Percentiles rank a stretch among this genome's conserved stretches.
Conservation (phyloP, 2,888 invertebrate species). For the Diaphora mendica region DNA sequence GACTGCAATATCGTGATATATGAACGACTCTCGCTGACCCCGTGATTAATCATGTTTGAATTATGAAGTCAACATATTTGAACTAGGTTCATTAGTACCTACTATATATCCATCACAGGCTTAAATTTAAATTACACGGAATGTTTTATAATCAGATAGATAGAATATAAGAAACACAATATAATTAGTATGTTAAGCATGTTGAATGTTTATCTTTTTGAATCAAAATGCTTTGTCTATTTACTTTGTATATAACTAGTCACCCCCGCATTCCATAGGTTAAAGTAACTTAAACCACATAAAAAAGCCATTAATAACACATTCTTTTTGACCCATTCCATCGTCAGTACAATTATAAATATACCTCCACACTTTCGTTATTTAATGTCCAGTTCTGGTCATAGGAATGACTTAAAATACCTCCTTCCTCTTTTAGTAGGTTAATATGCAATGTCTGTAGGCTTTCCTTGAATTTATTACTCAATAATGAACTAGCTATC, state of each 20-base stretch:
- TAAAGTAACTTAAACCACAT: background rate
- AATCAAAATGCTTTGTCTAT: background rate
- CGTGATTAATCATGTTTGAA: conserved; percentile 21
- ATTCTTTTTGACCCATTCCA: background rate
- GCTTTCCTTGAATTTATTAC: background rate
- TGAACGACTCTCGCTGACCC: conserved; percentile 12
- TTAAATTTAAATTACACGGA: background rate
- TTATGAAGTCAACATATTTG: conserved; percentile 26
- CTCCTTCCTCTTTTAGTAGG: background rate
- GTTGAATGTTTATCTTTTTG: background rate
- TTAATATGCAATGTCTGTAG: background rate
- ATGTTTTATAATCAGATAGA: conserved; percentile 1
- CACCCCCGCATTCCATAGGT: background rate
- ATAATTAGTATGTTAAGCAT: background rate
- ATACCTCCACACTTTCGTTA: background rate
- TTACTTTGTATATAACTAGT: background rate
- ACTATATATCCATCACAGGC: conserved; percentile 5
- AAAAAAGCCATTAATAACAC: background rate
- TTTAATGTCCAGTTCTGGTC: background rate
- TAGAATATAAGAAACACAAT: background rate
- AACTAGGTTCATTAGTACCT: conserved; percentile 18
- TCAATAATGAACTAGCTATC: conserved; percentile 3
- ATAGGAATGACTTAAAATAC: background rate
- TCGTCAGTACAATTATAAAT: background rate
- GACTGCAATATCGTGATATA: conserved; percentile 13